Conservation (phyloP, 2,888 invertebrate genomes). For the Caenorhabditis imperialis region DNA sequence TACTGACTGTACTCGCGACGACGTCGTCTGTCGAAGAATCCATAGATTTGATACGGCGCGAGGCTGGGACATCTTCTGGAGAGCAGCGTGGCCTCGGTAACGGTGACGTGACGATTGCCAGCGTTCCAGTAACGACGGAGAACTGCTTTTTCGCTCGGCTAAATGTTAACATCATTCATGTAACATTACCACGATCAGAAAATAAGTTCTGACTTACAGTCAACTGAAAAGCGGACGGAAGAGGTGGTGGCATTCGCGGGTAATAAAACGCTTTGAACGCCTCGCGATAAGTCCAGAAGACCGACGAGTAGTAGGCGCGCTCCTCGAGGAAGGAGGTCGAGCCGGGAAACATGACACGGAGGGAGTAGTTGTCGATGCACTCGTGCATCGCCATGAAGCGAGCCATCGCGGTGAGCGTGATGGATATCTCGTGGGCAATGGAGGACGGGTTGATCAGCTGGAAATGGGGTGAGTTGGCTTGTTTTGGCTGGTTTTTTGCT, state of each 20-base stretch:
- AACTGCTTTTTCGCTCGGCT: too few relatives aligned
- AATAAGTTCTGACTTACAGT: background rate
- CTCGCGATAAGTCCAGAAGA: constrained; percentile 41
- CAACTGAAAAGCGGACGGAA: constrained; percentile 11
- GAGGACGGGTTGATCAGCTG: constrained; percentile 15
- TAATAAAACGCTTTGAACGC: constrained; percentile 35
- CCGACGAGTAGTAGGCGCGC: constrained; percentile 20
- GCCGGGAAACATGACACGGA: constrained; percentile 8
- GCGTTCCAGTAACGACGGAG: constrained; percentile 33
- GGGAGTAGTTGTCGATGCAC: constrained; percentile 19
- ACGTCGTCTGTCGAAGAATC: constrained; percentile 26
- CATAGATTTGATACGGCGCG: constrained; percentile 24
- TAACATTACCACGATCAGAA: too few relatives aligned
- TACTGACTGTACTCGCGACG: constrained; percentile 20
- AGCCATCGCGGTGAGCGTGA: constrained; percentile 33
- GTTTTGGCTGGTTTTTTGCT: too few relatives aligned
- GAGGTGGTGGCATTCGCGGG: constrained; percentile 26
- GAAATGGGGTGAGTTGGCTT: too few relatives aligned
- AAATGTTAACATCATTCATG: too few relatives aligned
- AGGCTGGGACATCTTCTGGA: constrained; percentile 5
- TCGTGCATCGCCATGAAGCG: constrained; percentile 43
- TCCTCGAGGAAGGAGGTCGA: constrained; percentile 5
- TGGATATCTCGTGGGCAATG: constrained; percentile 29
- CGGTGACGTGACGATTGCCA: constrained; percentile 38
- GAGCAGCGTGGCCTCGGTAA: constrained; percentile 7